Evolutionary conservation across 2,888 invertebrate genomes (phyloP), one percentile per base, ranked within the genome.

Genomic region (Orchesellides sinensis): DNA sequence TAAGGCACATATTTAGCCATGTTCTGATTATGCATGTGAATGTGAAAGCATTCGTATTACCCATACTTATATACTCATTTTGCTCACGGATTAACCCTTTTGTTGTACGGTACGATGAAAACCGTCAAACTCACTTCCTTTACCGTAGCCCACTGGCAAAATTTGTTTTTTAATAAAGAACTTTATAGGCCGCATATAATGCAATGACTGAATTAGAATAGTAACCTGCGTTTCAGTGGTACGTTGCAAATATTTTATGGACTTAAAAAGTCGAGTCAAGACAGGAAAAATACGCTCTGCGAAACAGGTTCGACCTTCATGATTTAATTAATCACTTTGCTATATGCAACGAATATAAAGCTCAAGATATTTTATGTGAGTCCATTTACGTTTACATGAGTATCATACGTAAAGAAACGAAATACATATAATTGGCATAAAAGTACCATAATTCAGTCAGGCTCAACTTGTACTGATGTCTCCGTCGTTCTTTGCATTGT

Each of bases 261-360:
- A 45, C 6, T 49, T 19, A 52, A 19, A 21, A 68, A 69, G 8
- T 17, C 8, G 29, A 49, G 56, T 54, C 32, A 69, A 69, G 23
- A 56, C 29, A 69, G 47, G 69, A 47, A 66, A 17, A 17, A 40
- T 45, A 45, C 23, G n/a, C 45, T 47, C 4, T 23, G 54, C 12
- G 14, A 32, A 21, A 35, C 17, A 49, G 54, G 23, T 17, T 21
- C 17, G 54, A 14, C 69, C 69, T 69, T 69, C 54, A 54, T 29
- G 35, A 69, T 29, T 54, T 69, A 69, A 69, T 69, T 69, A 69
- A 69, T 69, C 69, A 69, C 17, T 40, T 35, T 69, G 56, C 52
- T 69, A 32, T 45, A 27, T 68, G 49, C 47, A 49, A 49, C 17
- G n/a, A 2, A 49, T 49, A 17, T 49, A 49, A 40, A n/a, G n/a